Conservation (phyloP, 2,113 vertebrate genomes). For the Paralichthys olivaceus region DNA sequence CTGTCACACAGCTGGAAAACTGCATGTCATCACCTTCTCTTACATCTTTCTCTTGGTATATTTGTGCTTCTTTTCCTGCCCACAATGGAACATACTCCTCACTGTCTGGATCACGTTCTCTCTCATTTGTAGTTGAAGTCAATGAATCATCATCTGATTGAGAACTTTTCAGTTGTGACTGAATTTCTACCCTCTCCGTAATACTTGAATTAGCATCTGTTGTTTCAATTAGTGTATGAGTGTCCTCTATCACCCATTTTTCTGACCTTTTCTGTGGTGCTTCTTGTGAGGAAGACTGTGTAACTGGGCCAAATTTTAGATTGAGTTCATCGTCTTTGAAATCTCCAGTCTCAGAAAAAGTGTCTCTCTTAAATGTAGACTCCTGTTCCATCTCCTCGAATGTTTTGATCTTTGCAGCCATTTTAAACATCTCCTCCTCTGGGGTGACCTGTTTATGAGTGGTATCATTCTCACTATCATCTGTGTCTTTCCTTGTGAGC, state of each 20-base stretch:
- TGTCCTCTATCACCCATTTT: slow-evolving; percentile 22
- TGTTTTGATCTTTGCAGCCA: slow-evolving; percentile 95
- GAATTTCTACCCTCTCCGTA: slow-evolving; percentile 1
- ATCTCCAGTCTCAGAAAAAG: slow-evolving; percentile 70
- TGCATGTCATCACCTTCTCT: slow-evolving; percentile 10
- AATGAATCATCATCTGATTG: slow-evolving; percentile 21
- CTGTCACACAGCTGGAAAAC: slow-evolving; percentile 12
- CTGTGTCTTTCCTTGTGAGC: slow-evolving; percentile 72
- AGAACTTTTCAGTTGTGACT: slow-evolving; percentile 15
- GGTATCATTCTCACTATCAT: slow-evolving; percentile 65
- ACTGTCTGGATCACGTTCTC: slow-evolving; percentile 18
- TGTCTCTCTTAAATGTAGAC: slow-evolving; percentile 87
- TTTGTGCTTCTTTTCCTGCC: slow-evolving; percentile 3
- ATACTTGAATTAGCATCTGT: slow-evolving; percentile 11
- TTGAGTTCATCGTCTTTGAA: slow-evolving; percentile 59
- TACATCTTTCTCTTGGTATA: slow-evolving; percentile 5
- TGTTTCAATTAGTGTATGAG: not conserved
- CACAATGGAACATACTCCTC: not conserved
- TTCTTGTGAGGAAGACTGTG: slow-evolving; percentile 80
- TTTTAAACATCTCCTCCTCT: slow-evolving; percentile 99
- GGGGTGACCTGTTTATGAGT: slow-evolving; percentile 89
- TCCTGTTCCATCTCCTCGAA: slow-evolving; percentile 97
- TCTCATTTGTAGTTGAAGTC: slow-evolving; percentile 10
- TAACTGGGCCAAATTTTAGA: slow-evolving; percentile 75
- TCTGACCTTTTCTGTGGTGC: slow-evolving; percentile 70